phyloP scores from a whole-genome alignment of 2,113 vertebrate genomes.

The Elephas maximus region DNA sequence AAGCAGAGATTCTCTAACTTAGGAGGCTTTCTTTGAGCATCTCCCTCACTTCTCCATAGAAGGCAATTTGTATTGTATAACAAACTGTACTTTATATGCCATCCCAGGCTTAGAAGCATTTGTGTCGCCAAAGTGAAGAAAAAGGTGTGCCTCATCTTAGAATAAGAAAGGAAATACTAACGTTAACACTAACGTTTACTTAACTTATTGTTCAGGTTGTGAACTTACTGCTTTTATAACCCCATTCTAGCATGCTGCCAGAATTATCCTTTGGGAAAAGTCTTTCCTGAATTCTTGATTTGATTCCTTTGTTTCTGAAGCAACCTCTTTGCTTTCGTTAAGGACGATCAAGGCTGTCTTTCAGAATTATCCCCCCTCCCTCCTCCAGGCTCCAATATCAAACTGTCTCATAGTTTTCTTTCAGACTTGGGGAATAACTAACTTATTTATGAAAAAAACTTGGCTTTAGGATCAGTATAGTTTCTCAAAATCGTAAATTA shows the following conservation, averaged over 20 bases:
- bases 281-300: conserved; percentile 79
- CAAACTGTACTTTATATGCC: not conserved
- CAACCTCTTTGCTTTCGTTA: conserved; percentile 45
- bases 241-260: conserved; percentile 76
- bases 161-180: conserved; percentile 78
- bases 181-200: conserved; percentile 71
- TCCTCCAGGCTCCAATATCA: not conserved
- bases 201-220: conserved; percentile 82
- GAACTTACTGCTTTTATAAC: conserved; percentile 84
- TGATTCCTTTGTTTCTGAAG: conserved; percentile 79
- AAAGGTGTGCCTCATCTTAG: conserved; percentile 58
- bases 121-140: conserved; percentile 7
- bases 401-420: not conserved
- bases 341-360: conserved; percentile 24
- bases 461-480: not conserved
- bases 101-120: not conserved
- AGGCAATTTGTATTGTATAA: not conserved
- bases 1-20: not conserved
- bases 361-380: not conserved
- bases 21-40: not conserved
- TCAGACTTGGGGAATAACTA: conserved; percentile 60
- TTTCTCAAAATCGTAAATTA: conserved; percentile 51
- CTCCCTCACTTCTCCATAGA: not conserved
- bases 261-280: conserved; percentile 79
- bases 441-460: conserved; percentile 65